Evolutionary conservation across 2,113 vertebrate genomes (phyloP).

Genomic region (Erpornis zantholeuca): DNA sequence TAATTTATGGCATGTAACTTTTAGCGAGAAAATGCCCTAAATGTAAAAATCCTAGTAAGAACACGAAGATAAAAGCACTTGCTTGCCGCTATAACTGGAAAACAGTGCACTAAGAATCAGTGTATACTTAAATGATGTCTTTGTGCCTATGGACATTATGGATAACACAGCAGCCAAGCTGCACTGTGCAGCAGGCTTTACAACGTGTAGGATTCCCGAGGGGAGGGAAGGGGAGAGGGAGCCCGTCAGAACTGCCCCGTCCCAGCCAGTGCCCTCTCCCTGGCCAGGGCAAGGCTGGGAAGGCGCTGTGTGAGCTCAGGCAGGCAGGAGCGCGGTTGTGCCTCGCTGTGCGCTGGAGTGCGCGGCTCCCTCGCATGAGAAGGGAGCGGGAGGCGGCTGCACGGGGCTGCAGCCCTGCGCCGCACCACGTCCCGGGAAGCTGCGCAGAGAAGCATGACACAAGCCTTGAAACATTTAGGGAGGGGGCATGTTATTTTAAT

Average conservation of each 20-base stretch:
- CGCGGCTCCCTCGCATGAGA: not conserved
- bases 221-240: not conserved
- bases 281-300: not conserved
- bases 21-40: not conserved
- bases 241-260: not conserved
- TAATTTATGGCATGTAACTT: not conserved
- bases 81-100: not conserved
- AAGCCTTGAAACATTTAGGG: slow-evolving; percentile 50
- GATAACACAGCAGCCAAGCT: not conserved
- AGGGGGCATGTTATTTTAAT: slow-evolving; percentile 45
- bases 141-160: not conserved
- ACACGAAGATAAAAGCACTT: not conserved
- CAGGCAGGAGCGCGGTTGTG: accelerated
- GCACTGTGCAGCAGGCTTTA: not conserved
- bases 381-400: not conserved
- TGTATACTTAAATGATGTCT: not conserved
- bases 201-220: accelerated
- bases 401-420: not conserved
- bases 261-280: not conserved
- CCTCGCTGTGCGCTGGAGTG: not conserved
- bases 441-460: slow-evolving; percentile 28
- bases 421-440: not conserved
- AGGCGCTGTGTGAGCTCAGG: accelerated
- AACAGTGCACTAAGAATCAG: not conserved
- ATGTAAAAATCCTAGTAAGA: not conserved